phyloP scores from a whole-genome alignment of 2,888 invertebrate genomes.

The Gisinianus flammeolus region DNA sequence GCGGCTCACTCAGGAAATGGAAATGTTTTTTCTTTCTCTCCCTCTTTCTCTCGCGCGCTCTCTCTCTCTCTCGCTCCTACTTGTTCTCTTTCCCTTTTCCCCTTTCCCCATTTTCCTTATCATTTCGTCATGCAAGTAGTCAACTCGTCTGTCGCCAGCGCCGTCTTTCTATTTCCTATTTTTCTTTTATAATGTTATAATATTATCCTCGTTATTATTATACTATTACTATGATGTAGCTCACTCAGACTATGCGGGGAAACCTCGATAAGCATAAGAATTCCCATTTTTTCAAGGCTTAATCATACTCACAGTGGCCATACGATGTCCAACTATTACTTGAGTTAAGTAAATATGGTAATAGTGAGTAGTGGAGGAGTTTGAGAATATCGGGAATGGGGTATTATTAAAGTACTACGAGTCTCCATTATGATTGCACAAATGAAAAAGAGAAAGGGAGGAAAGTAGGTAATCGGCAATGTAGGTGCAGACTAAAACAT shows the following conservation, averaged over 20 bases:
- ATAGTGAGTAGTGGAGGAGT: neutral
- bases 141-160: neutral
- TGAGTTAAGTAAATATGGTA: no score
- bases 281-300: neutral
- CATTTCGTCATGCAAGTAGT: no score
- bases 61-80: neutral
- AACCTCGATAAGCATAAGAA: neutral
- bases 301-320: neutral
- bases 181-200: neutral
- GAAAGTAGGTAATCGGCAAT: neutral
- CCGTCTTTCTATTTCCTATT: neutral
- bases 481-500: neutral
- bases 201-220: neutral
- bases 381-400: neutral
- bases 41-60: neutral
- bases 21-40: constrained; percentile 9
- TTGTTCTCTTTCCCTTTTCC: neutral
- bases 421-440: neutral
- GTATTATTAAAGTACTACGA: neutral
- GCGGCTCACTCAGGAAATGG: constrained; percentile 25
- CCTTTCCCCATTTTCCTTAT: no score
- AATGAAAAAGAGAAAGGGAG: neutral
- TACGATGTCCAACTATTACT: neutral
- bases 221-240: neutral
- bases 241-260: neutral